Evolutionary conservation across 2,797 vertebrate genomes (phyloP).

Genomic region (Anguilla anguilla): DNA sequence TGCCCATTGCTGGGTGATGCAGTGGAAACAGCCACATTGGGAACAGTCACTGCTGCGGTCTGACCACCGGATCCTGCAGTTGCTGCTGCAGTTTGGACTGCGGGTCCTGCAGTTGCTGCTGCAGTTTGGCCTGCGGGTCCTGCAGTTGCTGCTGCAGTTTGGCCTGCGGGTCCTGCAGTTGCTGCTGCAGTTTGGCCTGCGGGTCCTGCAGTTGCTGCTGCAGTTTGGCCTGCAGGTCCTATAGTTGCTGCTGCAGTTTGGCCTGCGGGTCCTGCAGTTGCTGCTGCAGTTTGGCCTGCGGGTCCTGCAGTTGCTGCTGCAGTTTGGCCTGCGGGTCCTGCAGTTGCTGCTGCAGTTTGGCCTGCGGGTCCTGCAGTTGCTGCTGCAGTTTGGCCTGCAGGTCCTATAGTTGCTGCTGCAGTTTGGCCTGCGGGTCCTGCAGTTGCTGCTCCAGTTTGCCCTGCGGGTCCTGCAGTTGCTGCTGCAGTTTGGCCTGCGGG

Average conservation of each 20-base stretch:
- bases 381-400: not conserved
- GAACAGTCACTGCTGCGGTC: not conserved
- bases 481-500: not conserved
- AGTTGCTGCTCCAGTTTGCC: not conserved
- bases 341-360: not conserved
- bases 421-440: not conserved
- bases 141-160: not conserved
- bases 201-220: not conserved
- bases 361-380: not conserved
- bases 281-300: not conserved
- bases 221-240: not conserved
- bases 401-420: not conserved
- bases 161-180: not conserved
- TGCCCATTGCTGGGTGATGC: no score
- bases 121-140: not conserved
- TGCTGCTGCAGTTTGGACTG: not conserved
- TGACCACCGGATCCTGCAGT: not conserved
- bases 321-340: not conserved
- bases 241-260: not conserved
- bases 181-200: not conserved
- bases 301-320: not conserved
- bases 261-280: not conserved
- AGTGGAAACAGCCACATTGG: no score
- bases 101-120: not conserved
- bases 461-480: not conserved